Conservation (phyloP, 2,797 vertebrate species). For the Aplochiton taeniatus region DNA sequence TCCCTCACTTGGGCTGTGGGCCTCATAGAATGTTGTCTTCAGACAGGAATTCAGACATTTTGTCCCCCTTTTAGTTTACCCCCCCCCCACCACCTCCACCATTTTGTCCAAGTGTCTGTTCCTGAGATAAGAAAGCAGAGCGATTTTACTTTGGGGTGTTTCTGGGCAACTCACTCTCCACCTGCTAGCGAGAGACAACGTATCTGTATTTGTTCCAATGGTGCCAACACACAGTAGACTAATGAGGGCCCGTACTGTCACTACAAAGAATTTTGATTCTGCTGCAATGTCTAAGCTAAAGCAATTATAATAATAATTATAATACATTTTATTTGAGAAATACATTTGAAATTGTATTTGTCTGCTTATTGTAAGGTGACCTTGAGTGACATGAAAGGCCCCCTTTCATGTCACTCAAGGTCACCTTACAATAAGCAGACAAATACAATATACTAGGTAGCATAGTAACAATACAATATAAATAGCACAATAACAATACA, state of each 20-base stretch:
- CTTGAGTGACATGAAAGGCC: no score
- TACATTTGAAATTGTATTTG: no score
- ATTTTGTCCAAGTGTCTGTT: constrained; percentile 30
- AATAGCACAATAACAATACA: no score
- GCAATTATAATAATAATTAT: no score
- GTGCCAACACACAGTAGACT: neutral
- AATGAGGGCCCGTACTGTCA: neutral
- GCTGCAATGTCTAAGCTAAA: no score
- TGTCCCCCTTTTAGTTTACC: constrained; percentile 1
- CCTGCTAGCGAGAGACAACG: constrained; percentile 3
- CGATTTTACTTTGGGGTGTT: constrained; percentile 29
- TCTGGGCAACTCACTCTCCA: constrained; percentile 20
- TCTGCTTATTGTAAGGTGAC: no score
- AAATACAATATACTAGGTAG: no score
- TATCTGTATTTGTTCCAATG: constrained; percentile 8
- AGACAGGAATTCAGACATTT: constrained; percentile 28
- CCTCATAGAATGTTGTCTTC: neutral
- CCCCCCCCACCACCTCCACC: constrained; percentile 3
- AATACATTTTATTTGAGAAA: no score
- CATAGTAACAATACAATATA: no score
- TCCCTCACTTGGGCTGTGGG: constrained; percentile 1
- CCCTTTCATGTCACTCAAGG: no score
- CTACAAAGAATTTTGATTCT: no score
- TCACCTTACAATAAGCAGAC: no score
- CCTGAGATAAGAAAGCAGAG: constrained; percentile 35